Evolutionary conservation across 2,113 vertebrate species (phyloP).

Genomic region (Myanophis thanlyinensis): DNA sequence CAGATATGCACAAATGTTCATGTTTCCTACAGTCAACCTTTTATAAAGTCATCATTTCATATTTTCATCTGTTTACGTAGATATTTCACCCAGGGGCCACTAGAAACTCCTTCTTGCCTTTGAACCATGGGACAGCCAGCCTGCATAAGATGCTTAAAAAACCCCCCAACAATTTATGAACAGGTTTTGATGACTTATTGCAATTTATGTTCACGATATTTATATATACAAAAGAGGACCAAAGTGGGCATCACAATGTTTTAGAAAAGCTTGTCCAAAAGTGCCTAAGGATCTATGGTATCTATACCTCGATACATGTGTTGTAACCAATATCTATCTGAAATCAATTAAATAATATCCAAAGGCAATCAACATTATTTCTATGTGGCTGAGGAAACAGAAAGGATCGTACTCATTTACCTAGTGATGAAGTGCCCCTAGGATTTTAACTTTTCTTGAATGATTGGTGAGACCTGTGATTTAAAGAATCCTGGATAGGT

Average conservation of each 20-base stretch:
- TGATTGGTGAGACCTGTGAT: neutral
- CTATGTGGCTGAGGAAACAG: neutral
- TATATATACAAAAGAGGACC: neutral
- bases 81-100: neutral
- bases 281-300: neutral
- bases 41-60: neutral
- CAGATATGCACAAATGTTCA: neutral
- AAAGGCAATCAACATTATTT: neutral
- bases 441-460: neutral
- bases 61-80: neutral
- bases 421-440: neutral
- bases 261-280: neutral
- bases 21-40: neutral
- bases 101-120: neutral
- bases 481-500: neutral
- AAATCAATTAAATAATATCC: neutral
- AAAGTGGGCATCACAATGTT: neutral
- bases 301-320: neutral
- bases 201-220: neutral
- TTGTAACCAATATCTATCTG: neutral
- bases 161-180: neutral
- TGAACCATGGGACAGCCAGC: neutral
- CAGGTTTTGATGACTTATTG: neutral
- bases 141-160: neutral
- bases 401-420: neutral